Evolutionary conservation across 2,113 vertebrate genomes (phyloP).

Genomic region (Lasiurus borealis): DNA sequence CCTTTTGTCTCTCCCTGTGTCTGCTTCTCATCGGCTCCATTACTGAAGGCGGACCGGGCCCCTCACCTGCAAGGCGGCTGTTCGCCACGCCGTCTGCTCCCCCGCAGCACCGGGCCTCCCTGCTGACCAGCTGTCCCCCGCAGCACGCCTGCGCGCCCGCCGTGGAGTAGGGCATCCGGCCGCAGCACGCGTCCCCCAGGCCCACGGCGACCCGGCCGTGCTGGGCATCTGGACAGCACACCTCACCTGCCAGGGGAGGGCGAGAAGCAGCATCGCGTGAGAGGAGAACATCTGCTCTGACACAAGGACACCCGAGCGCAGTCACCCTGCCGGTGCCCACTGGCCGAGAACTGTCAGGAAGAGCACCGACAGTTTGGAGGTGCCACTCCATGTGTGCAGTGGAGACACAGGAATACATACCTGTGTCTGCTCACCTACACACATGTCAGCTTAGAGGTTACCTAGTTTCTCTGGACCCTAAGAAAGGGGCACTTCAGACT

Average conservation of each 20-base stretch:
- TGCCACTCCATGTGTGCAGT: not conserved
- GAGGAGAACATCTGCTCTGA: not conserved
- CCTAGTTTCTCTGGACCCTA: not conserved
- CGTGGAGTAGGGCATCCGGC: constrained; percentile 88
- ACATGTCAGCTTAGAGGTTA: not conserved
- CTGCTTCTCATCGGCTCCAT: not conserved
- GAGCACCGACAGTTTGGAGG: fast-evolving
- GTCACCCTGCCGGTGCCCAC: not conserved
- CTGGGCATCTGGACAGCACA: constrained; percentile 91
- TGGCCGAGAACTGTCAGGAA: not conserved
- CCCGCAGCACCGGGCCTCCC: constrained; percentile 93
- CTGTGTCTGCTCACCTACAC: not conserved
- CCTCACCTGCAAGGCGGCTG: constrained; percentile 80
- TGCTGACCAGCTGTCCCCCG: constrained; percentile 86
- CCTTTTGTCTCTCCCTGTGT: not conserved
- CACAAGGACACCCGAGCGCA: not conserved
- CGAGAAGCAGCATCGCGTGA: not conserved
- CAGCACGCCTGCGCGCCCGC: constrained; percentile 93
- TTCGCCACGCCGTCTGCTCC: constrained; percentile 85
- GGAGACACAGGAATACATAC: not conserved
- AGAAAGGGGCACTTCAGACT: not conserved
- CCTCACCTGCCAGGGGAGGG: constrained; percentile 89
- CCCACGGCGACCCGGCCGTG: constrained; percentile 91
- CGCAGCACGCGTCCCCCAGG: constrained; percentile 93
- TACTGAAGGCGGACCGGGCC: too few relatives aligned